Evolutionary conservation across 2,113 vertebrate species (phyloP), one percentile per base, ranked within the genome.

Genomic region (Tetrao urogallus): DNA sequence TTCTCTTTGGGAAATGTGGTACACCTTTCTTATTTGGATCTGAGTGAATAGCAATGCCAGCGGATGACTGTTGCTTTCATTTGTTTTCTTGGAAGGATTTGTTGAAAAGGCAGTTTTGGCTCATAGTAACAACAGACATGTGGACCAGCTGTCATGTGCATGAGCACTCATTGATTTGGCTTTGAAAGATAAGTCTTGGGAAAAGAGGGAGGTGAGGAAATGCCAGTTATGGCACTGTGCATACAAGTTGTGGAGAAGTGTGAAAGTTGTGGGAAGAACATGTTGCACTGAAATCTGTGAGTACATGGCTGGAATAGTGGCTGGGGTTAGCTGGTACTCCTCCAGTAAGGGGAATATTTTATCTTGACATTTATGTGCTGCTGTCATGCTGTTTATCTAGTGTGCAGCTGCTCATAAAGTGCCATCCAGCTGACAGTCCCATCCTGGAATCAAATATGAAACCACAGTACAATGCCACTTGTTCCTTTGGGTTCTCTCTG

Each of bases 101-200:
- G 40, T 79, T 64, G 30, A 73, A 92, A 82, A 93, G 28, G n/a
- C 63, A 58, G 60, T 18, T 89, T 85, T 89, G 89, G 70, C 86
- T 92, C 70, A 25, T 24, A 40, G 40, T 52, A 38, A 52, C 42
- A 79, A 19, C 81, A 92, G 86, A 42, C 56, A 60, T 40, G 1
- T 47, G 63, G 63, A 82, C 77, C 90, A 93, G 86, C 78, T 95
- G 94, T 90, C 70, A 78, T 70, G 54, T 58, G 25, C 24, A 28
- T 58, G 34, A 61, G n/a, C 61, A 38, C 36, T 21, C 57, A 57
- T 61, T 30, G 65, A 19, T 65, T 2, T 86, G 54, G 66, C 70
- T 81, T 89, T 57, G 71, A 65, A 85, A 48, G 52, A 50, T 77
- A 82, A 64, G 58, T 34, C 61, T 71, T 66, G 36, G 81, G 64